These are phyloP conservation scores for Pseudococcus viburni DNA, from an alignment of 2,888 invertebrate genomes.

Conservation along the genomic window DNA sequence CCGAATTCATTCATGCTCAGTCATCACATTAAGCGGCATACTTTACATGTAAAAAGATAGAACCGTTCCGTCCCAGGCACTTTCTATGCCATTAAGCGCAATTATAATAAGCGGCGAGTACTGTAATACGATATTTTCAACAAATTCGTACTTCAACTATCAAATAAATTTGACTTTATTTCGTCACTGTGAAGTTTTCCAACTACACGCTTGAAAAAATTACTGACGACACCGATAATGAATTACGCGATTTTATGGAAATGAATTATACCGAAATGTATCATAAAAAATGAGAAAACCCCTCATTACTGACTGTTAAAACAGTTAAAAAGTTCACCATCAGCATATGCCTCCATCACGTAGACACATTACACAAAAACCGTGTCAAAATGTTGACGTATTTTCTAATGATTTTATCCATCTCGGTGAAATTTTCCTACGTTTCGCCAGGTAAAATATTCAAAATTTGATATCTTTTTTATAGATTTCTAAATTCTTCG, in stretches of 20 bases:
- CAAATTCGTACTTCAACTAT: no score
- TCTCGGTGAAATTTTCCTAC: neutral
- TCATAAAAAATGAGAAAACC: neutral
- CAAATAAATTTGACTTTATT: no score
- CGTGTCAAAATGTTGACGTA: neutral
- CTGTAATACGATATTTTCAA: no score
- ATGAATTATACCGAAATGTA: neutral
- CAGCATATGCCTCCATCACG: neutral
- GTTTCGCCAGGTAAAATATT: neutral
- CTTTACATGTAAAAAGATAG: no score
- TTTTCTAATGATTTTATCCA: neutral
- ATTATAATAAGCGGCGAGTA: no score
- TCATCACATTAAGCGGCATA: no score
- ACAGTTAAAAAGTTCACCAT: neutral
- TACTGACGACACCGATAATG: neutral
- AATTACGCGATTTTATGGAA: neutral
- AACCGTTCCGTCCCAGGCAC: no score
- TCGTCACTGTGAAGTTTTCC: neutral
- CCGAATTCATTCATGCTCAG: no score
- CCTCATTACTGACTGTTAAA: neutral
- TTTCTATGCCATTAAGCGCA: no score
- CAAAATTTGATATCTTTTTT: neutral
- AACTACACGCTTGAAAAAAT: neutral
- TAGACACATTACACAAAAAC: neutral
- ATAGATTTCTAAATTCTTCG: neutral